phyloP scores from a whole-genome alignment of 1,140 invertebrate species.

The Wasmannia auropunctata region DNA sequence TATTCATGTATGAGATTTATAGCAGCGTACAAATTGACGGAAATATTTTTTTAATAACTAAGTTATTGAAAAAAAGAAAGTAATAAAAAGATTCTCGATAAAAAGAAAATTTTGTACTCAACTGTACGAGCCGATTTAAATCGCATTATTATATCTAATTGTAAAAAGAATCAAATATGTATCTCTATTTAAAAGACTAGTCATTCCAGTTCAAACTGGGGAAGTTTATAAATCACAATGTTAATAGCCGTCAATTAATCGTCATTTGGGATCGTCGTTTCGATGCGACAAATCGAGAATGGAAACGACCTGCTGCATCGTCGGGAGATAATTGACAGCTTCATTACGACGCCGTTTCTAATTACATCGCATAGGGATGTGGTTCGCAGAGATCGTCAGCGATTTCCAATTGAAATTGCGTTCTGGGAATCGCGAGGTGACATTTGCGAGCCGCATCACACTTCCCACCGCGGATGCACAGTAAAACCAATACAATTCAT shows the following conservation, averaged over 20 bases:
- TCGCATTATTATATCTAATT: background rate
- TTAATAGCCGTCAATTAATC: slow-evolving; percentile 28
- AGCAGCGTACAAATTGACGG: background rate
- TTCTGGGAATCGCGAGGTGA: slow-evolving; percentile 31
- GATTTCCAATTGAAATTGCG: slow-evolving; percentile 57
- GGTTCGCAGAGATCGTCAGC: slow-evolving; percentile 36
- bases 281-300: slow-evolving; percentile 31
- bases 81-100: background rate
- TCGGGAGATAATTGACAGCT: slow-evolving; percentile 50
- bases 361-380: slow-evolving; percentile 45
- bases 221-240: background rate
- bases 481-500: slow-evolving; percentile 34
- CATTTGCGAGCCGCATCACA: slow-evolving; percentile 20
- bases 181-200: background rate
- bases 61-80: background rate
- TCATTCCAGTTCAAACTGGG: background rate
- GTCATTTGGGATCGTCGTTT: background rate
- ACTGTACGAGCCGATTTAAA: background rate
- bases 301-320: slow-evolving; percentile 33
- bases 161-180: background rate
- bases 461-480: slow-evolving; percentile 15
- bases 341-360: slow-evolving; percentile 56
- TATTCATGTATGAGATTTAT: background rate
- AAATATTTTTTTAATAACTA: background rate
- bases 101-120: background rate